These are phyloP conservation scores for Temnothorax rugatulus DNA, from an alignment of 2,888 invertebrate species.

Conservation along the genomic window DNA sequence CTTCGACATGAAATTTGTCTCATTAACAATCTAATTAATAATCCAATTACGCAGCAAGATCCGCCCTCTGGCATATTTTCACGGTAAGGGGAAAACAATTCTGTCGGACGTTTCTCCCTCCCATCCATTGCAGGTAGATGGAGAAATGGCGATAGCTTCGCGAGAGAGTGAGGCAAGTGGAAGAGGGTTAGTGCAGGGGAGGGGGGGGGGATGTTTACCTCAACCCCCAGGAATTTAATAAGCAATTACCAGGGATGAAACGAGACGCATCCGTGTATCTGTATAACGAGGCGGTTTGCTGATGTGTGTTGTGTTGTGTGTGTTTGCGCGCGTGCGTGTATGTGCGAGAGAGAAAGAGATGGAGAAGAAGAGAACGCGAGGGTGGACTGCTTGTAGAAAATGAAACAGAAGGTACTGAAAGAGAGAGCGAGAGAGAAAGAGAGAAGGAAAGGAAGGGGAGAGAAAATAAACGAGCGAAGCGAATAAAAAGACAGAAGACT, in stretches of 20 bases:
- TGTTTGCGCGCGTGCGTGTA: neutral
- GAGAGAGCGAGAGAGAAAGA: slow-evolving; percentile 14
- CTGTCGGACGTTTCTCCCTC: slow-evolving; percentile 74
- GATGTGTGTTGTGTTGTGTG: slow-evolving; percentile 45
- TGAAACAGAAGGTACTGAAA: slow-evolving; percentile 58
- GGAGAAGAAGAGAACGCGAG: slow-evolving; percentile 35
- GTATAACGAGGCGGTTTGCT: slow-evolving; percentile 74
- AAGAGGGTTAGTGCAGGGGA: slow-evolving; percentile 40
- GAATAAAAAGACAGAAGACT: slow-evolving; percentile 73
- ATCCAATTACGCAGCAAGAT: slow-evolving; percentile 84
- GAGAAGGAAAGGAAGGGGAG: slow-evolving; percentile 16
- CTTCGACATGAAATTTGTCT: slow-evolving; percentile 82
- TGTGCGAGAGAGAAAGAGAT: slow-evolving; percentile 37
- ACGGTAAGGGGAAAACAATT: slow-evolving; percentile 84
- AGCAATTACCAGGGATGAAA: slow-evolving; percentile 84
- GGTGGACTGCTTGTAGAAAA: slow-evolving; percentile 58
- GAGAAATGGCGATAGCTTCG: slow-evolving; percentile 67
- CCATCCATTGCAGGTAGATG: slow-evolving; percentile 71
- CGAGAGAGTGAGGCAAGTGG: slow-evolving; percentile 46
- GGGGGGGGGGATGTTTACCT: slow-evolving; percentile 63
- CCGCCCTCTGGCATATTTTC: slow-evolving; percentile 81
- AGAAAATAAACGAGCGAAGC: slow-evolving; percentile 64
- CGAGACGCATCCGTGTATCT: slow-evolving; percentile 83
- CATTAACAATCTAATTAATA: slow-evolving; percentile 86
- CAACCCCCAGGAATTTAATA: slow-evolving; percentile 82